Base-by-base conservation (phyloP, 92 coral and sea anemone genomes). In the Porites rus region DNA sequence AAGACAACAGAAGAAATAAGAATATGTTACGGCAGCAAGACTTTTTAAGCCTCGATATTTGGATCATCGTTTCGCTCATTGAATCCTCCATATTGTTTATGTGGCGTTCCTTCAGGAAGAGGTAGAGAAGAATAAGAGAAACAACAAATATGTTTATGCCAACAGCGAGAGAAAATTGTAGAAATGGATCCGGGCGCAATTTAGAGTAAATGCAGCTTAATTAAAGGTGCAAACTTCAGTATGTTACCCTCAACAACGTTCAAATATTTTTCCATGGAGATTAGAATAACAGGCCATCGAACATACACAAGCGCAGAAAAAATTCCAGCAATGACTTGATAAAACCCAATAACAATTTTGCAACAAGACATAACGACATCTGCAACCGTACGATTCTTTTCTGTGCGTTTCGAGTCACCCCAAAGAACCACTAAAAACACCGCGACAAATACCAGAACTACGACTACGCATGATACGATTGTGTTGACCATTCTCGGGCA, bases 351-450 rank as follows among this genome's bases (percentile, higher is more conserved):
- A 2, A 84, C 74, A 63, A 84, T 84, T 68, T 84, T 84, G 51
- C 75, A 84, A n/a, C 88, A 75, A 19, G 88, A 84, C 43, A 84
- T 74, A 65, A 84, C 75, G 13, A 84, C 80, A 25, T 84, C 88
- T 43, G 88, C 88, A 8, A 74, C 7, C 21, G 88, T 84, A 52
- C 88, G 88, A 24, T 78, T 78, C 4, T 75, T 61, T 64, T 74
- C 88, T 2, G 88, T 80, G n/a, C 88, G 63, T 50, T 75, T 84
- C 19, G 80, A 56, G 82, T 91, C 94, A 8, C 94, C 94, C 89
- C 91, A 77, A 61, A 88, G 12, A n/a, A 91, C 88, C 28, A 86
- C 94, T 20, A 80, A 67, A 16, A 91, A 72, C 1, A 91, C 86
- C 59, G 82, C 50, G 5, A 62, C 83, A 74, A 91, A 91, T 51